Percentiles rank a stretch among this genome's conserved stretches.
Evolutionary conservation across 2,113 vertebrate species (phyloP).

Genomic region (Ellobius talpinus): DNA sequence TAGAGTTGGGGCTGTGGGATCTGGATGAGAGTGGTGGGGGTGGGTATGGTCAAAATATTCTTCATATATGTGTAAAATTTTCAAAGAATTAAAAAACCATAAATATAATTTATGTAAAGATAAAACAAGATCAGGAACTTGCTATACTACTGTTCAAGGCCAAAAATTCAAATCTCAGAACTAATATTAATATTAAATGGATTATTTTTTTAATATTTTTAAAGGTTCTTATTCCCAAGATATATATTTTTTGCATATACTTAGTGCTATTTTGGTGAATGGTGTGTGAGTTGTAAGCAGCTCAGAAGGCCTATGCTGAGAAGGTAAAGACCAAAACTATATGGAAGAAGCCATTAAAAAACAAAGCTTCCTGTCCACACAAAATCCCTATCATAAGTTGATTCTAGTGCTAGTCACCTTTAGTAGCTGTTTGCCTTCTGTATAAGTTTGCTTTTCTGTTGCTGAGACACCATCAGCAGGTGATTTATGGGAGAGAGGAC

Average conservation of each 20-base stretch:
- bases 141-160: not conserved
- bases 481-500: not conserved
- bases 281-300: not conserved
- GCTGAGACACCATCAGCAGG: not conserved
- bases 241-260: conserved; percentile 34
- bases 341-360: not conserved
- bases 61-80: not conserved
- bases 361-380: not conserved
- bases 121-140: not conserved
- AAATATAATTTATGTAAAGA: not conserved
- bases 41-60: not conserved
- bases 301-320: conserved; percentile 27
- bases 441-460: not conserved
- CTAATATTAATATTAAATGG: not conserved
- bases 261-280: conserved; percentile 10
- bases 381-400: not conserved
- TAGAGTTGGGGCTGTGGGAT: not conserved
- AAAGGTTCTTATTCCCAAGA: conserved; percentile 14
- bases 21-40: not conserved
- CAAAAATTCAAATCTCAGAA: not conserved
- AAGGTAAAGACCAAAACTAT: conserved; percentile 3
- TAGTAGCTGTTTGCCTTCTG: not conserved
- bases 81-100: not conserved
- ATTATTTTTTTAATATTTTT: conserved; percentile 45
- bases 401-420: not conserved